Base-by-base conservation (phyloP, 2,797 vertebrate genomes). In the Enteromius viviparus region DNA sequence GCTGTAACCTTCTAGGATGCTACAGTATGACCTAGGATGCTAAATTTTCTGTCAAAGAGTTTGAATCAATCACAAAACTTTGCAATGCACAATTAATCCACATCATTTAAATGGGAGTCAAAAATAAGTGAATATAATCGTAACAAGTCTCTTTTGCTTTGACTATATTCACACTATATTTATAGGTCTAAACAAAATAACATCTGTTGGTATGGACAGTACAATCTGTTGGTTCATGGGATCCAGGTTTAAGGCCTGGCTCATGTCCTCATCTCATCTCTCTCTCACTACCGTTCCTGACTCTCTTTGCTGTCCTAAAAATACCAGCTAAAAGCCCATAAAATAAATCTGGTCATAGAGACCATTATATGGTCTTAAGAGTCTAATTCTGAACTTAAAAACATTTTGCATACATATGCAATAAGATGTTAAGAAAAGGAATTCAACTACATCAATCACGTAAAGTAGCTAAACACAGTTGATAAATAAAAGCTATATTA, bases 111-210 rank as follows among this genome's bases (percentile, higher is more conserved):
- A 6, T 55, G 19, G 21, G 5, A 53, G 17, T 32, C 17, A 6
- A 72, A 72, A 72, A 49, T 51, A 74, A 34, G 71, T 51, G 47
- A 19, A 72, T 71, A 47, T 32, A 29, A 15, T 11, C 17, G 32
- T 51, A 23, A 47, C 70, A 32, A 6, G 17, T 53, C 10, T 17
- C 1, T 34, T 65, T 65, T 65, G 62, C 15, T 74, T 4, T 34
- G 70, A 32, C 17, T 21, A 64, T 32, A 6, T 51, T 12, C 26
- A 12, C 47, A 7, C 47, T 34, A 26, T 21, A 11, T 19, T 19
- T 72, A 49, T 6, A 34, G 29, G 26, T 53, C 19, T 72, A 34
- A 72, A 49, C 32, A 51, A 11, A 40, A 37, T 2, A 7, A 70
- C 15, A 72, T 72, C 15, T 72, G 10, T 29, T 72, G 26, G 45